Evolutionary conservation across 2,888 invertebrate species (phyloP).

Genomic region (Hemistola chrysoprasaria): DNA sequence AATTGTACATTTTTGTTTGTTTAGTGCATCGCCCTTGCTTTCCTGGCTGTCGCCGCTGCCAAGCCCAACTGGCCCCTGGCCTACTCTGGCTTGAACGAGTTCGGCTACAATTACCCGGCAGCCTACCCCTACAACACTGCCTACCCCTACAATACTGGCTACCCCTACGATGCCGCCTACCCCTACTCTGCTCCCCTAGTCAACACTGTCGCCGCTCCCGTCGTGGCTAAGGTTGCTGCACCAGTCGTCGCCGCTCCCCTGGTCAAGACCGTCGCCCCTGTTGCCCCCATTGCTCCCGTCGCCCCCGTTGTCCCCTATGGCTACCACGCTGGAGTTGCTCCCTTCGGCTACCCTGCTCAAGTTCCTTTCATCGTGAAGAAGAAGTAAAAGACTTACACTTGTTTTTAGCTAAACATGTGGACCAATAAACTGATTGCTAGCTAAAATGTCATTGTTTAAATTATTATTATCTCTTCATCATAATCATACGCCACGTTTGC

Average conservation of each 20-base stretch:
- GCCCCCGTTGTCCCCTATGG: not conserved
- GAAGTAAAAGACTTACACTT: conserved; percentile 15
- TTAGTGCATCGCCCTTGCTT: conserved; percentile 43
- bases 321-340: conserved; percentile 4
- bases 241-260: conserved; percentile 1
- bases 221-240: not conserved
- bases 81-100: conserved; percentile 1
- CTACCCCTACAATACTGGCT: too few species aligned
- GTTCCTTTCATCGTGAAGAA: conserved; percentile 5
- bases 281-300: conserved; percentile 1
- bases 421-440: not conserved
- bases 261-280: not conserved
- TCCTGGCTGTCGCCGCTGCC: conserved; percentile 58
- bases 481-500: too few species aligned
- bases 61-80: conserved; percentile 35
- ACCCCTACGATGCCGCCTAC: not conserved
- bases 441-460: too few species aligned
- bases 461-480: too few species aligned
- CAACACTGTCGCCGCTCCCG: not conserved
- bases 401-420: not conserved
- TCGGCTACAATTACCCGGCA: not conserved
- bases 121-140: conserved; percentile 2
- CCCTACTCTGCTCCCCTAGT: not conserved
- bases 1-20: conserved; percentile 12
- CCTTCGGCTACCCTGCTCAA: not conserved